Conservation (phyloP, 2,113 vertebrate genomes). For the Hippocampus zosterae region DNA sequence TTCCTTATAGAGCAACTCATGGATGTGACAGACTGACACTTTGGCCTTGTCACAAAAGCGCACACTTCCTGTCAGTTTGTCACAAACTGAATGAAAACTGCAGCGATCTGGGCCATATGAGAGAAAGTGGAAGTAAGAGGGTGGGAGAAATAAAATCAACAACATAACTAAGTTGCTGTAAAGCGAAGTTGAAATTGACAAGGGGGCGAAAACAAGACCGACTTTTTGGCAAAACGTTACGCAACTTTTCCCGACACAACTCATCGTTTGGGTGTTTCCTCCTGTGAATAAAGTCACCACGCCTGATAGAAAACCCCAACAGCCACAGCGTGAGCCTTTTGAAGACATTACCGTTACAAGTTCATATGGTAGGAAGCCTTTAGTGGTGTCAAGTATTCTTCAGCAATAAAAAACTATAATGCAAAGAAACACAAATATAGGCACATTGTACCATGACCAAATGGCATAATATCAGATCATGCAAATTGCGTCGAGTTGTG, state of each 20-base stretch:
- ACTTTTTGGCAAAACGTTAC: slow-evolving; percentile 26
- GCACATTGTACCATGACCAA: background rate
- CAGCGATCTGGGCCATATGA: slow-evolving; percentile 1
- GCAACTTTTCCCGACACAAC: slow-evolving; percentile 23
- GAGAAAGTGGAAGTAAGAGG: background rate
- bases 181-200: background rate
- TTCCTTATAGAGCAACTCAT: slow-evolving; percentile 13
- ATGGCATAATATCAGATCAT: background rate
- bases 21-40: slow-evolving; percentile 2
- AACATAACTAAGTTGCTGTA: background rate
- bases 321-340: background rate
- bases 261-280: slow-evolving; percentile 31
- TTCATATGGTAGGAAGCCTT: too few relatives aligned
- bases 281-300: slow-evolving; percentile 17
- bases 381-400: too few relatives aligned
- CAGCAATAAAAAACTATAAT: too few relatives aligned
- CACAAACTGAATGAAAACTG: slow-evolving; percentile 19
- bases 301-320: slow-evolving; percentile 28
- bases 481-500: too few relatives aligned
- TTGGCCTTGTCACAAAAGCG: slow-evolving; percentile 39
- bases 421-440: background rate
- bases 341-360: background rate
- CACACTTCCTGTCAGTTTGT: slow-evolving; percentile 57
- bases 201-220: background rate
- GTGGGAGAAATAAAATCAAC: too few relatives aligned